Conservation (phyloP, 2,113 vertebrate genomes). For the Phoxinus phoxinus region DNA sequence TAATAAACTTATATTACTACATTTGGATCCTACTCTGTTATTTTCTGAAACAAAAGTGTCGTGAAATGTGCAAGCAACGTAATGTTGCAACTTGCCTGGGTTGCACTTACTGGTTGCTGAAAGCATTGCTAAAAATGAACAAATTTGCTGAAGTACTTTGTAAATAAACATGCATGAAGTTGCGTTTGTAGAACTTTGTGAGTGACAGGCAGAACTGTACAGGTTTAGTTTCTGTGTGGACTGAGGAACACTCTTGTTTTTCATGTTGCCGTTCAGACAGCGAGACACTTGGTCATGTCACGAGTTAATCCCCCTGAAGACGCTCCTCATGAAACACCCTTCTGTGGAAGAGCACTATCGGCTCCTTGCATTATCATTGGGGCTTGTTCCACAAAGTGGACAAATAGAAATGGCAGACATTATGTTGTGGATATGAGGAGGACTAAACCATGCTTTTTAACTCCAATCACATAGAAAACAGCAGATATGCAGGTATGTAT, state of each 20-base stretch:
- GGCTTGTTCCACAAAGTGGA: not conserved
- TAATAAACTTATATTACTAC: too few relatives aligned
- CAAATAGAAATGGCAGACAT: not conserved
- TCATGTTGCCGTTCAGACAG: not conserved
- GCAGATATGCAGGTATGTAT: not conserved
- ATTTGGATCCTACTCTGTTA: too few relatives aligned
- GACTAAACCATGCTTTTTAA: not conserved
- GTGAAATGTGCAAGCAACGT: too few relatives aligned
- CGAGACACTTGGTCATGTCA: conserved; percentile 42
- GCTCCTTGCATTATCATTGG: not conserved
- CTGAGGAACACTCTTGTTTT: too few relatives aligned
- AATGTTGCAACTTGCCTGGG: not conserved
- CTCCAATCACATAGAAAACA: not conserved
- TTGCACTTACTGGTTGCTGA: not conserved
- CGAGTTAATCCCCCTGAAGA: conserved; percentile 48
- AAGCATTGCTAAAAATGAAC: not conserved
- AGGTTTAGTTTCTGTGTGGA: too few relatives aligned
- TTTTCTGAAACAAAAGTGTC: too few relatives aligned
- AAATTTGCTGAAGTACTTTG: not conserved
- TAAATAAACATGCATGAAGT: too few relatives aligned
- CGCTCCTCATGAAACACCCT: not conserved
- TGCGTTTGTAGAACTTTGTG: too few relatives aligned
- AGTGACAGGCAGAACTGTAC: too few relatives aligned
- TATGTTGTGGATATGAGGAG: not conserved
- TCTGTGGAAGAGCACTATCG: not conserved